Evolutionary conservation across 2,113 vertebrate species (phyloP), one percentile per base, ranked within the genome.

Genomic region (Datnioides undecimradiatus): DNA sequence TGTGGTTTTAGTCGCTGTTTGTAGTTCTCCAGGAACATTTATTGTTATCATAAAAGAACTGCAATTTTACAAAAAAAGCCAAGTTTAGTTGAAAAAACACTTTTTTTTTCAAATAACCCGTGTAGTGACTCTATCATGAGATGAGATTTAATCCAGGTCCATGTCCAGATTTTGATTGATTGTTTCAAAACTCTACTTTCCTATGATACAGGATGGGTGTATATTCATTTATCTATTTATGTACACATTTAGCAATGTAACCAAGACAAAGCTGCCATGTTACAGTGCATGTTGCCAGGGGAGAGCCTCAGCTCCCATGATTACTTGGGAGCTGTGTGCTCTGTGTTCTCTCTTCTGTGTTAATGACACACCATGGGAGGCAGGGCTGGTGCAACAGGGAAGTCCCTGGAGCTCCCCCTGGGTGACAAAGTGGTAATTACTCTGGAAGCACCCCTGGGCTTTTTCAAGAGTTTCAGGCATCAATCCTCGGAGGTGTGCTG

Each of bases 351-450:
- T 70, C 52, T 25, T 84, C 45, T 58, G 60, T 90, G 82, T 82
- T 93, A 93, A 93, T 93, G 88, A 90, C 89, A 91, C 91, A 91
- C 85, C 82, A 85, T 79, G 86, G 85, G 93, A 93, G 72, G 70
- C 52, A 70, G 77, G 13, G 57, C 41, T 70, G 83, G 34, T 60
- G 70, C 36, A 48, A 79, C 64, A 48, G 45, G 67, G 68, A 80
- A 67, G 68, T 92, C 93, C 84, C 88, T 51, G 52, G 89, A 91
- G 92, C 79, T 86, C 73, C 79, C 74, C 81, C 62, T 82, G 63
- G 69, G 92, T 85, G 82, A 85, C 48, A 90, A 73, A 68, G 78
- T 67, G 84, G 83, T 90, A 92, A 94, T 94, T 93, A 93, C 85
- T 83, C 71, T 60, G 76, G 78, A 84, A 91, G 72, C 64, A 82